A percentile compares a stretch with the other conserved stretches of the same genome.
Evolutionary conservation across 2,888 invertebrate genomes (phyloP).

Genomic region (Pteria penguin): DNA sequence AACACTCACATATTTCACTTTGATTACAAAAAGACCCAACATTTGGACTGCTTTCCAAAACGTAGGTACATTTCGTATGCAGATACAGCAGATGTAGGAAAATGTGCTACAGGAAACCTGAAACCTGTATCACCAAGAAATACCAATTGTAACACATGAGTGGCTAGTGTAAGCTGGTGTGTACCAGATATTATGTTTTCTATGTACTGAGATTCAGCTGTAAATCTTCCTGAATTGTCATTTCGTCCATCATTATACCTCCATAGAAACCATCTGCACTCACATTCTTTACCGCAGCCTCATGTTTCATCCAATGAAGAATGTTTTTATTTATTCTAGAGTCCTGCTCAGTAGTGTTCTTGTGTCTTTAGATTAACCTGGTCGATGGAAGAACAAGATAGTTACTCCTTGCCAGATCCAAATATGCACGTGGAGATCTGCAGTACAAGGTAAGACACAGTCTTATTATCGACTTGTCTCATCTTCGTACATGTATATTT

Average conservation of each 20-base stretch:
- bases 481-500: conserved; percentile 29
- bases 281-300: conserved; percentile 35
- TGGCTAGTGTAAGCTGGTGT: too few species aligned
- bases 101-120: too few species aligned
- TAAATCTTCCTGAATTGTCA: conserved; percentile 52
- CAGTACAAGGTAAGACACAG: conserved; percentile 44
- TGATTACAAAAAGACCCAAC: too few species aligned
- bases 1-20: too few species aligned
- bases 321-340: conserved; percentile 45
- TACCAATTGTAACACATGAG: too few species aligned
- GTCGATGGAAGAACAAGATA: conserved; percentile 41
- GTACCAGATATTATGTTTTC: too few species aligned
- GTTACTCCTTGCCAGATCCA: conserved; percentile 27
- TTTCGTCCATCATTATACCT: conserved; percentile 48
- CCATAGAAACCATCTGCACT: conserved; percentile 42
- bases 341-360: conserved; percentile 39
- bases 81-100: too few species aligned
- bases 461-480: conserved; percentile 38
- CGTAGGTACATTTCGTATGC: too few species aligned
- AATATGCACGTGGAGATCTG: conserved; percentile 41
- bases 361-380: conserved; percentile 29
- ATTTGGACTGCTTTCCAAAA: too few species aligned
- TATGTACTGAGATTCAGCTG: too few species aligned
- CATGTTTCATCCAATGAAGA: conserved; percentile 51
- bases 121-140: too few species aligned